These are phyloP conservation scores for Chorisops tibialis DNA, from an alignment of 2,888 invertebrate species.

Conservation along the genomic window DNA sequence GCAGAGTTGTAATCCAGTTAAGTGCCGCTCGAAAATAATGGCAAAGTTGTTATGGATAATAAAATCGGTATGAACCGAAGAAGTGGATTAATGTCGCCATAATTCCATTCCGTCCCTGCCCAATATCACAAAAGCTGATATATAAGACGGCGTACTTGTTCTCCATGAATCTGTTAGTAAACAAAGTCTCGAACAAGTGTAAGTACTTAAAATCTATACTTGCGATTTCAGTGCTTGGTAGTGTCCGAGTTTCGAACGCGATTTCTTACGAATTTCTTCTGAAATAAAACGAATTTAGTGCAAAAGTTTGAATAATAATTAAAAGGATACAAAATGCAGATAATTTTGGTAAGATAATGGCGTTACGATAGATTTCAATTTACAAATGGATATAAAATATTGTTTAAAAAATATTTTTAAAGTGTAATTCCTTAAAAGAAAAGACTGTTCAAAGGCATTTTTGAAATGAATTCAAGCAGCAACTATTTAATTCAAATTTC, in stretches of 20 bases:
- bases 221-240: conserved; percentile 18
- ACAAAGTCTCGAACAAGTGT: conserved; percentile 52
- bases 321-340: conserved; percentile 3
- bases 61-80: background rate
- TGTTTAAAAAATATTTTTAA: too few species aligned
- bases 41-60: background rate
- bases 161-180: conserved; percentile 52
- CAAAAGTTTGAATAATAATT: background rate
- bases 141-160: conserved; percentile 50
- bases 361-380: too few species aligned
- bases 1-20: too few species aligned
- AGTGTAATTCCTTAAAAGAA: too few species aligned
- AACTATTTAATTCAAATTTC: too few species aligned
- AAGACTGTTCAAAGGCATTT: too few species aligned
- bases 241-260: conserved; percentile 2
- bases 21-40: background rate
- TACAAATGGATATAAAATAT: too few species aligned
- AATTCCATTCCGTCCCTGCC: conserved; percentile 24
- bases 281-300: background rate
- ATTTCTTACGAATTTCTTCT: background rate
- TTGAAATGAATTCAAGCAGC: too few species aligned
- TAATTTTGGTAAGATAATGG: conserved; percentile 14
- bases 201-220: conserved; percentile 28
- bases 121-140: conserved; percentile 41
- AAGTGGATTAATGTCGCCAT: background rate